A percentile compares a stretch with the other conserved stretches of the same genome.
These are phyloP conservation scores for Bradynema listronoti DNA, from an alignment of 1,140 invertebrate species.

Conservation along the genomic window DNA sequence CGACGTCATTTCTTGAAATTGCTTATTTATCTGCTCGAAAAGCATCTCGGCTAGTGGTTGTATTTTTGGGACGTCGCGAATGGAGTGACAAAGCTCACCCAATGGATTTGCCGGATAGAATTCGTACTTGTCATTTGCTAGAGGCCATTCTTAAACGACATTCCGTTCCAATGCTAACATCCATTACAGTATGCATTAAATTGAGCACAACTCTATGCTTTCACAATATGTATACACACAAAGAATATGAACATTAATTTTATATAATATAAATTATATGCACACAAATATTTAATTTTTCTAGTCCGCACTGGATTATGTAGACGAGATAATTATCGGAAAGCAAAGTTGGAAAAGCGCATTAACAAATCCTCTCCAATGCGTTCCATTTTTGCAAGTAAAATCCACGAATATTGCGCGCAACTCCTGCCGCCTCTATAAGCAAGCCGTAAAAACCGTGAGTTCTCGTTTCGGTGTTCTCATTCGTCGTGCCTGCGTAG, in stretches of 20 bases:
- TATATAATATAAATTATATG: background rate
- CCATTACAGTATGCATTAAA: constrained; percentile 22
- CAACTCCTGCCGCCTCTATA: constrained; percentile 7
- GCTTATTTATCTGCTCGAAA: constrained; percentile 56
- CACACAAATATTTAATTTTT: too few relatives aligned
- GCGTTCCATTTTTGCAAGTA: constrained; percentile 47
- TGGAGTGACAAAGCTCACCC: constrained; percentile 57
- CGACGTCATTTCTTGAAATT: constrained; percentile 55
- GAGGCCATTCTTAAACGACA: constrained; percentile 51
- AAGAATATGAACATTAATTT: background rate
- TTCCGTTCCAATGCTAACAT: constrained; percentile 49
- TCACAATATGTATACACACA: too few relatives aligned
- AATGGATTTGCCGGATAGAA: constrained; percentile 47
- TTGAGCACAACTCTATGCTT: background rate
- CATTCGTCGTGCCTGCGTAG: too few relatives aligned
- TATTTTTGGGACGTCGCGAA: constrained; percentile 49
- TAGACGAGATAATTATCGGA: constrained; percentile 57
- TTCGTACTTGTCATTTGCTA: constrained; percentile 44
- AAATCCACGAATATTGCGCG: constrained; percentile 23
- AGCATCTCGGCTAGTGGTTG: constrained; percentile 54
- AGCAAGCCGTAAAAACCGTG: background rate
- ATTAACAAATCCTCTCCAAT: constrained; percentile 40
- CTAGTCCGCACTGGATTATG: constrained; percentile 53
- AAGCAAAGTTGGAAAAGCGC: constrained; percentile 45
- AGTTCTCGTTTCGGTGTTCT: background rate